Evolutionary conservation across 2,797 vertebrate species (phyloP), one percentile per base, ranked within the genome.

Genomic region (Philypnodon macrostomus): DNA sequence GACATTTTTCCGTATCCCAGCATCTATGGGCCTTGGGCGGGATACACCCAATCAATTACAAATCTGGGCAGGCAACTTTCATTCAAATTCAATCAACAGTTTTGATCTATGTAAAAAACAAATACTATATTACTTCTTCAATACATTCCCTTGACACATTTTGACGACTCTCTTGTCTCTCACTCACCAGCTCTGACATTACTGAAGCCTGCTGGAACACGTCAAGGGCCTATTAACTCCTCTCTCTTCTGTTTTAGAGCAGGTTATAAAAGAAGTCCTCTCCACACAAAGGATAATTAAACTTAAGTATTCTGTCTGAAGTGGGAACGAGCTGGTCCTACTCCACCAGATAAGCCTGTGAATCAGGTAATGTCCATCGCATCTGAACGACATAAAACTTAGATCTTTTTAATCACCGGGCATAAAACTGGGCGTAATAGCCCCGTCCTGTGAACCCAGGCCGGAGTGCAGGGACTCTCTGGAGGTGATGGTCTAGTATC

Each of bases 371-470:
- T 53, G 52, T 62, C 71, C 46, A 13, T 73, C 55, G 58, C 75
- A 71, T 72, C 70, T 69, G 71, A 39, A 72, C n/a, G 75, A 84
- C 78, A 78, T 84, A 81, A 83, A 85, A 75, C 69, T 39, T 61
- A 61, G 79, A 83, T 84, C 62, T 70, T 45, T 81, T 85, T 85
- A 81, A 85, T 83, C 75, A 78, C 75, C 54, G 0, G 29, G 63
- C 72, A 83, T 85, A 83, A 86, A 86, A 85, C 60, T 66, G 68
- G 71, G 70, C 78, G 67, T 81, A 83, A 84, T 65, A 77, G 60
- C 70, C 67, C 84, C 79, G 77, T 65, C 72, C 53, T 32, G 65
- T 53, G 54, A 47, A 81, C 62, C 7, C 62, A 56, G 73, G 73
- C 63, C 52, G 63, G 57, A 75, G 70, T 77, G 40, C 37, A 79